Percentiles rank a stretch among this genome's conserved stretches.
Conservation (phyloP, 2,888 invertebrate species). For the Schizotus pectinicornis region DNA sequence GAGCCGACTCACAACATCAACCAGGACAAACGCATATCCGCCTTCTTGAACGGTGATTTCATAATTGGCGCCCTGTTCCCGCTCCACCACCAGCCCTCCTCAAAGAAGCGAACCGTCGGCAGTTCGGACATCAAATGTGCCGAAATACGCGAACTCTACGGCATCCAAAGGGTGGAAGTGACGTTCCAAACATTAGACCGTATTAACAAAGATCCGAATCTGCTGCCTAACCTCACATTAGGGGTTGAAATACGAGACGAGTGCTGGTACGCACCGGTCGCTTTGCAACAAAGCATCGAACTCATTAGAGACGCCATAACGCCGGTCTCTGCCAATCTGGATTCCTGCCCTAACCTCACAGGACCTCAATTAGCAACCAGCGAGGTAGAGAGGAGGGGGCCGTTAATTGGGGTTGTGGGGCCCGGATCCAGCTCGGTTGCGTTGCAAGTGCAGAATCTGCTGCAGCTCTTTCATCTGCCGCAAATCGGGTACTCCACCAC, state of each 20-base stretch:
- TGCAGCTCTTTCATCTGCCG: conserved; percentile 71
- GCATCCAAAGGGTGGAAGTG: conserved; percentile 74
- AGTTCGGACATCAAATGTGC: conserved; percentile 62
- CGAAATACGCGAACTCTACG: conserved; percentile 73
- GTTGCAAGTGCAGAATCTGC: conserved; percentile 74
- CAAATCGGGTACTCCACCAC: conserved; percentile 83
- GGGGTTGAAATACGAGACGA: conserved; percentile 80
- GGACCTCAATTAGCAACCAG: neutral
- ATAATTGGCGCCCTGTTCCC: conserved; percentile 65
- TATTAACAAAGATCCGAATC: conserved; percentile 66
- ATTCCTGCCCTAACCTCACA: conserved; percentile 22
- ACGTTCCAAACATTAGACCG: conserved; percentile 67
- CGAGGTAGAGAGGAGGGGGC: conserved; percentile 47
- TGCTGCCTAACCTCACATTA: conserved; percentile 63
- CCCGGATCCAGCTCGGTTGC: conserved; percentile 77
- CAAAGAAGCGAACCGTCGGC: conserved; percentile 43
- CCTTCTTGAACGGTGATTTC: conserved; percentile 64
- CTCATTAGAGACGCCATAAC: conserved; percentile 73
- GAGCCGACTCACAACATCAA: conserved; percentile 12
- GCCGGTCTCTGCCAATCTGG: conserved; percentile 47
- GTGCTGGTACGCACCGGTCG: conserved; percentile 83
- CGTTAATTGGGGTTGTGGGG: conserved; percentile 74
- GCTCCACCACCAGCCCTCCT: conserved; percentile 60
- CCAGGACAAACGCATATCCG: conserved; percentile 54
- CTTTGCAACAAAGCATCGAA: conserved; percentile 78